Evolutionary conservation across 2,113 vertebrate species (phyloP).

Genomic region (Noctilio leporinus): DNA sequence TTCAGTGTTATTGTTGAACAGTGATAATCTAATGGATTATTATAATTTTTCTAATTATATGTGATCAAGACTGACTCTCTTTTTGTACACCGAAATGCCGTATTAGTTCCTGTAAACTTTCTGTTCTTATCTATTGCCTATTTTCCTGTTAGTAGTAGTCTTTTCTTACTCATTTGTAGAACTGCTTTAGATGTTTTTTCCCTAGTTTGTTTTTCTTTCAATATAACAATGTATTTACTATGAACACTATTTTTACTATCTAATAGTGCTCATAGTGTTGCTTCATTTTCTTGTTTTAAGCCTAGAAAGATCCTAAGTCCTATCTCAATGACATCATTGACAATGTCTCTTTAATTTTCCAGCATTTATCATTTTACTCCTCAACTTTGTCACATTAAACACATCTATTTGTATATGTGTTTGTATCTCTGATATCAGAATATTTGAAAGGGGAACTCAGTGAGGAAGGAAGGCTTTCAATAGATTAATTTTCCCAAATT

Average conservation of each 20-base stretch:
- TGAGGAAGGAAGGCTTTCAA: not conserved
- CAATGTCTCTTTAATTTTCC: not conserved
- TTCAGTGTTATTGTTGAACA: not conserved
- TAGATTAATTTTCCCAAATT: not conserved
- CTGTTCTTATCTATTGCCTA: not conserved
- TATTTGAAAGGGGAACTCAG: not conserved
- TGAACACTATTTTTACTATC: not conserved
- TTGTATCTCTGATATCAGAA: not conserved
- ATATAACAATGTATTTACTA: not conserved
- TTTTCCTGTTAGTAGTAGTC: not conserved
- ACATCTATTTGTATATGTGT: not conserved
- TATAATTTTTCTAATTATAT: conserved; percentile 16
- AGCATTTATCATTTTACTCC: not conserved
- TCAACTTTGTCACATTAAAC: not conserved
- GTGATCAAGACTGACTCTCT: not conserved
- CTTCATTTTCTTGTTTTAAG: not conserved
- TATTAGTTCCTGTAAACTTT: not conserved
- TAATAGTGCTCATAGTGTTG: not conserved
- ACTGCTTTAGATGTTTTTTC: not conserved
- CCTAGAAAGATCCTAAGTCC: not conserved
- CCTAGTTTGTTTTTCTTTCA: not conserved
- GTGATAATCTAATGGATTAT: not conserved
- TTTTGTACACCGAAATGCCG: not conserved
- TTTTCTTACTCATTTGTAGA: conserved; percentile 16
- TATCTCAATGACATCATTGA: not conserved